phyloP scores from a whole-genome alignment of 2,797 vertebrate species.

The Leptatherina wallacei region DNA sequence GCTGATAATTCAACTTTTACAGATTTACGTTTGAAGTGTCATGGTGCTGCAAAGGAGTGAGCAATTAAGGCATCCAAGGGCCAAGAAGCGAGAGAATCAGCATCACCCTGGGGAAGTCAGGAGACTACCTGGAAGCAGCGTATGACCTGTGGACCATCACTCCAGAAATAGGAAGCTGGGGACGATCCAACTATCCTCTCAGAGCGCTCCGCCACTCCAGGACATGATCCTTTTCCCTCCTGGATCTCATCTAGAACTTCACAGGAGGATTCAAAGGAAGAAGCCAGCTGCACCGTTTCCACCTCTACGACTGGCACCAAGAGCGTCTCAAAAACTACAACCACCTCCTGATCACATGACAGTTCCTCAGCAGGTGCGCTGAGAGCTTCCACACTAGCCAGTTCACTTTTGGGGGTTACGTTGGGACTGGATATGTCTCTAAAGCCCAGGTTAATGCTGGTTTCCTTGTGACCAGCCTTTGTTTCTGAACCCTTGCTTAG shows the following conservation, averaged over 20 bases:
- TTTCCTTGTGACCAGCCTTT: constrained; percentile 56
- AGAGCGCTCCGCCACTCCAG: constrained; percentile 36
- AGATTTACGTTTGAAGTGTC: constrained; percentile 12
- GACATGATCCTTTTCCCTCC: constrained; percentile 53
- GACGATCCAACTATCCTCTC: constrained; percentile 61
- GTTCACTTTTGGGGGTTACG: constrained; percentile 41
- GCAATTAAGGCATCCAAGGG: constrained; percentile 39
- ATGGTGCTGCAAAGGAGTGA: constrained; percentile 66
- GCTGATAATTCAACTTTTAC: not conserved
- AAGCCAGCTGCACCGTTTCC: constrained; percentile 59
- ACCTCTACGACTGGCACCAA: constrained; percentile 65
- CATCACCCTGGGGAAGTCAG: constrained; percentile 32
- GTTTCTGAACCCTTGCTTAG: constrained; percentile 58
- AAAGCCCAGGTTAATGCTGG: constrained; percentile 53
- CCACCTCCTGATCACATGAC: constrained; percentile 53
- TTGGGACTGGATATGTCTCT: constrained; percentile 33
- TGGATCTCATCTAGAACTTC: constrained; percentile 54
- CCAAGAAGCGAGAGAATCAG: constrained; percentile 57
- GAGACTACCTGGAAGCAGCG: constrained; percentile 81
- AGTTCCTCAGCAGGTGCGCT: constrained; percentile 44
- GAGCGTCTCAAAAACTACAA: constrained; percentile 60
- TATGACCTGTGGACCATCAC: constrained; percentile 71
- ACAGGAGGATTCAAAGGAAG: constrained; percentile 32
- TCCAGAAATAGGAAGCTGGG: constrained; percentile 70
- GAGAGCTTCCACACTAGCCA: constrained; percentile 33